phyloP scores from a whole-genome alignment of 2,888 invertebrate genomes.

The Alentia gelatinosa region DNA sequence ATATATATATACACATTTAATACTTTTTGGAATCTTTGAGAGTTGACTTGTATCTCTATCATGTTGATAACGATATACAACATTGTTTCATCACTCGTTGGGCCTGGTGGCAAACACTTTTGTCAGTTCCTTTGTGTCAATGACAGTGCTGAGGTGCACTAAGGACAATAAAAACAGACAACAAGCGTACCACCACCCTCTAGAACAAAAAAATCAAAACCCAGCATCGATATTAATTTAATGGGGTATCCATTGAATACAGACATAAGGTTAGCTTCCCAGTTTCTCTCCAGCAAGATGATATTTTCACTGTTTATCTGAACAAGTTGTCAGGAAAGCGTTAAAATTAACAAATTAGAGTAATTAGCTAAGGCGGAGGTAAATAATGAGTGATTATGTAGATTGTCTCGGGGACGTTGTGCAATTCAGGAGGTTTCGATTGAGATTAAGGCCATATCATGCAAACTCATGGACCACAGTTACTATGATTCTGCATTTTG shows the following conservation, averaged over 20 bases:
- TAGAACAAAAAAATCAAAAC: too few species aligned
- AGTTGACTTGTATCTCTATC: slow-evolving; percentile 40
- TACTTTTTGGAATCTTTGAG: slow-evolving; percentile 43
- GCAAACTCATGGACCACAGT: background rate
- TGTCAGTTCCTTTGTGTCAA: background rate
- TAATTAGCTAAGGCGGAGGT: too few species aligned
- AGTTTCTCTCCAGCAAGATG: too few species aligned
- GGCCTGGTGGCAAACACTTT: background rate
- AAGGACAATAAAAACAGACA: background rate
- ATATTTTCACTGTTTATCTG: too few species aligned
- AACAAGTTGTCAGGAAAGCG: too few species aligned
- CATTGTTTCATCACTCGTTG: background rate
- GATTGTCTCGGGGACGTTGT: too few species aligned
- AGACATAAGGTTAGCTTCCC: too few species aligned
- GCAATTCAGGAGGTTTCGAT: too few species aligned
- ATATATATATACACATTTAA: slow-evolving; percentile 3
- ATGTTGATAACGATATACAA: slow-evolving; percentile 29
- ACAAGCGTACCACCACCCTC: background rate
- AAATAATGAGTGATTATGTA: too few species aligned
- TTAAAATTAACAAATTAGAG: too few species aligned
- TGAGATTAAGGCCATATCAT: slow-evolving; percentile 1
- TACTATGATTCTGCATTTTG: background rate
- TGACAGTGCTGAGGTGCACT: background rate
- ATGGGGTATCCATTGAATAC: too few species aligned
- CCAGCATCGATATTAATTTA: too few species aligned